Base-by-base conservation (phyloP, 2,797 vertebrate genomes). In the Hephaestus fuliginosus region DNA sequence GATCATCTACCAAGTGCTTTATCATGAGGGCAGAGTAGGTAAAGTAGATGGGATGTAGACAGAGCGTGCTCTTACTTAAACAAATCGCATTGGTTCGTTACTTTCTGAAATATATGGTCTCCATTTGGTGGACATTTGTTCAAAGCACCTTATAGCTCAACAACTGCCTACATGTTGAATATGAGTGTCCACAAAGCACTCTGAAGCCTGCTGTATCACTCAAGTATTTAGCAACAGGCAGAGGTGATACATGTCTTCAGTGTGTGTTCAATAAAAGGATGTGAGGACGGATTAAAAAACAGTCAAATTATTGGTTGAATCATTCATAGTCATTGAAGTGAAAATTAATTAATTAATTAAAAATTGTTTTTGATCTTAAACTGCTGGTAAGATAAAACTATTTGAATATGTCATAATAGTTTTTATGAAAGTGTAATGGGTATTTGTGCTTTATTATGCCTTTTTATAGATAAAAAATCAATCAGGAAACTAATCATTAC, bases 1-100 rank as follows among this genome's bases (percentile, higher is more conserved):
- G 83, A 89, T 92, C 87, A 86, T 70, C 76, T 7, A 83, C 76
- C 88, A 88, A 86, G 86, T 90, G 81, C 88, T 94, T 89, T 17
- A 90, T 92, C 90, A 91, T 10, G 46, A 81, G 52, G 62, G 78
- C 86, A 76, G 76, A 83, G 86, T 55, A 74, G 70, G 36, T 33
- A 65, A 55, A 73, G 28, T 13, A 69, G 88, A 86, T 67, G 65
- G 69, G 52, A 57, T 12, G 51, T 88, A 88, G 75, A 81, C 70
- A 83, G 69, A 77, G 64, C 18, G 14, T 2, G 33, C 56, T 60
- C 85, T 86, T 43, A 76, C 64, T 72, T 81, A 83, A 91, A 92
- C 78, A 88, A 61, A 68, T 56, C 56, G 5, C 53, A 65, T 56
- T n/a, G 43, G 66, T 58, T 83, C 2, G 1, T 53, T 70, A 57